A percentile compares a stretch with the other conserved stretches of the same genome.
Conservation (phyloP, 2,888 invertebrate genomes). For the Apotomis turbidana region DNA sequence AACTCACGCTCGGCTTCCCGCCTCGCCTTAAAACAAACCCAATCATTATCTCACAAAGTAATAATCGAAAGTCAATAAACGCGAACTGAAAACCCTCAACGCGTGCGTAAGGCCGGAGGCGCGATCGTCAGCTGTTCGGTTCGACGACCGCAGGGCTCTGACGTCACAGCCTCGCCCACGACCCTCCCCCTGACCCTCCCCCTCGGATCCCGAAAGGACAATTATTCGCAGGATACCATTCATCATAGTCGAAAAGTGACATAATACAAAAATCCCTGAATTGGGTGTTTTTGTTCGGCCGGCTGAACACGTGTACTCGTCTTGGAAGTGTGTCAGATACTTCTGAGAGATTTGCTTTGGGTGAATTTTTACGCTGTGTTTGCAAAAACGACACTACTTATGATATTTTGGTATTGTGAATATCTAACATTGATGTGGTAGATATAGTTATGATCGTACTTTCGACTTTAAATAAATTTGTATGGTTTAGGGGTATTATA, state of each 20-base stretch:
- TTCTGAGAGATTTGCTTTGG: not conserved
- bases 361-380: not conserved
- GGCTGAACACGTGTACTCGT: constrained; percentile 1
- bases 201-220: constrained; percentile 30
- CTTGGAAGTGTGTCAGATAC: constrained; percentile 5
- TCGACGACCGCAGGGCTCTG: constrained; percentile 34
- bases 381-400: not conserved
- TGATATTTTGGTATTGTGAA: too few species aligned
- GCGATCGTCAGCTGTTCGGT: constrained; percentile 34
- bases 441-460: too few species aligned
- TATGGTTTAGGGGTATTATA: too few species aligned
- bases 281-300: not conserved
- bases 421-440: too few species aligned
- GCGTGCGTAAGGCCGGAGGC: constrained; percentile 27
- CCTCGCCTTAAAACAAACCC: constrained; percentile 1
- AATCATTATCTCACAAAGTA: constrained; percentile 17
- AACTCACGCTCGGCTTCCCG: not conserved
- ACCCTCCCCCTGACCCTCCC: constrained; percentile 13
- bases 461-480: too few species aligned
- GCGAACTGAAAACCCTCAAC: constrained; percentile 11
- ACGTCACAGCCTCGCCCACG: constrained; percentile 37
- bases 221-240: constrained; percentile 36
- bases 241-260: constrained; percentile 35
- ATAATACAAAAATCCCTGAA: constrained; percentile 30
- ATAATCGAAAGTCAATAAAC: constrained; percentile 13